Evolutionary conservation across 2,113 vertebrate species (phyloP).

Genomic region (Cygnus atratus): DNA sequence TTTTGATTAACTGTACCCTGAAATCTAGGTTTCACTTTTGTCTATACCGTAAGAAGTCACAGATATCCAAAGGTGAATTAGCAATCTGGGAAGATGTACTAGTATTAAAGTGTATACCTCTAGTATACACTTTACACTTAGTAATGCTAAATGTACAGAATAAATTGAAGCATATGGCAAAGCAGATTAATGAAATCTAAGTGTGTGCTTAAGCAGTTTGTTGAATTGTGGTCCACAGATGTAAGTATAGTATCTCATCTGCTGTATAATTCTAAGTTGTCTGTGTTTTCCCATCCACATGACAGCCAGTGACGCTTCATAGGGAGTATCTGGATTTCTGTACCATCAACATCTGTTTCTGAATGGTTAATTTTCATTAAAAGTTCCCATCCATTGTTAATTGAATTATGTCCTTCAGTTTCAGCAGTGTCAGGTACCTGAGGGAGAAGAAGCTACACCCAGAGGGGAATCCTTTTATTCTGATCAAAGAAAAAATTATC

Average conservation of each 20-base stretch:
- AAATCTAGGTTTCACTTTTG: neutral
- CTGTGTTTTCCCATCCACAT: neutral
- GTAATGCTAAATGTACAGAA: neutral
- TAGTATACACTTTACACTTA: neutral
- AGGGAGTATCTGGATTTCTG: neutral
- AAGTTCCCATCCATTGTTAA: neutral
- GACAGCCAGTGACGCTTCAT: neutral
- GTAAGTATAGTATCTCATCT: neutral
- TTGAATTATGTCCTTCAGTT: conserved; percentile 41
- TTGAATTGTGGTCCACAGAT: neutral
- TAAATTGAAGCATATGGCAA: neutral
- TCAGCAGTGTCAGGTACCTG: neutral
- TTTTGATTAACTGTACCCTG: neutral
- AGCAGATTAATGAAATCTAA: neutral
- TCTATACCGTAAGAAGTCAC: neutral
- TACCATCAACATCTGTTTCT: conserved; percentile 25
- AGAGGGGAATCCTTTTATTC: conserved; percentile 5
- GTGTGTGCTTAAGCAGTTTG: neutral
- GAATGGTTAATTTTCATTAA: conserved; percentile 12
- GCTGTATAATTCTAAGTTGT: neutral
- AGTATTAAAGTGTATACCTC: neutral
- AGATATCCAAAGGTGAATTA: neutral
- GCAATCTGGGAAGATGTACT: neutral
- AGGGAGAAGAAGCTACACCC: conserved; percentile 6
- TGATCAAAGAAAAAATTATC: conserved; percentile 25